phyloP scores from a whole-genome alignment of 2,113 vertebrate species.

The Cisticola juncidis region DNA sequence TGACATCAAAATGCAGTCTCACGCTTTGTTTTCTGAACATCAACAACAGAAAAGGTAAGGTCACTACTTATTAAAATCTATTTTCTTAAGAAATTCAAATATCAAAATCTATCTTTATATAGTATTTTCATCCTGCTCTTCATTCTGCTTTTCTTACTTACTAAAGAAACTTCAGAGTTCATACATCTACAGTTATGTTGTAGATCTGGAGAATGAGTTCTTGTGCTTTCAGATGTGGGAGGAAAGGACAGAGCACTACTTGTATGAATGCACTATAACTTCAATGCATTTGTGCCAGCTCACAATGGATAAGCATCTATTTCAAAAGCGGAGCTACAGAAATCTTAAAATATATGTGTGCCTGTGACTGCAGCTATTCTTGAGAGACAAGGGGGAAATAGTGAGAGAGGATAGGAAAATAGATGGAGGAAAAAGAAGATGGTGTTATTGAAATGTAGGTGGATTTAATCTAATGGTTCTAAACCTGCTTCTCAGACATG shows the following conservation, averaged over 20 bases:
- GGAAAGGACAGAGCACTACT: not conserved
- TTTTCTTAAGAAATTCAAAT: not conserved
- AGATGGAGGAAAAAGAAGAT: not conserved
- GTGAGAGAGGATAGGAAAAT: not conserved
- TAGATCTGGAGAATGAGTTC: not conserved
- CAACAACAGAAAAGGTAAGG: slow-evolving; percentile 51
- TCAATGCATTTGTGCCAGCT: not conserved
- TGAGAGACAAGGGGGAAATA: not conserved
- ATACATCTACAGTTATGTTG: not conserved
- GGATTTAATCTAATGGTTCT: not conserved
- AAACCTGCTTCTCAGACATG: not conserved
- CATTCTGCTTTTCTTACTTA: not conserved
- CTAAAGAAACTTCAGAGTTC: not conserved
- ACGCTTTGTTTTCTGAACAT: not conserved
- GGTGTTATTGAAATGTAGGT: not conserved
- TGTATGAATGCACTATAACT: not conserved
- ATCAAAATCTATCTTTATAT: not conserved
- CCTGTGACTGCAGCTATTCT: not conserved
- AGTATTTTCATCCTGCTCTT: not conserved
- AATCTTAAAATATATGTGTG: not conserved
- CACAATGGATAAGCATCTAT: not conserved
- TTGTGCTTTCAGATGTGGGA: not conserved
- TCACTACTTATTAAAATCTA: not conserved
- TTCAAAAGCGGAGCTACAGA: not conserved
- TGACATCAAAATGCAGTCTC: slow-evolving; percentile 3